Conservation (phyloP, 2,797 vertebrate species). For the Eptatretus atami region DNA sequence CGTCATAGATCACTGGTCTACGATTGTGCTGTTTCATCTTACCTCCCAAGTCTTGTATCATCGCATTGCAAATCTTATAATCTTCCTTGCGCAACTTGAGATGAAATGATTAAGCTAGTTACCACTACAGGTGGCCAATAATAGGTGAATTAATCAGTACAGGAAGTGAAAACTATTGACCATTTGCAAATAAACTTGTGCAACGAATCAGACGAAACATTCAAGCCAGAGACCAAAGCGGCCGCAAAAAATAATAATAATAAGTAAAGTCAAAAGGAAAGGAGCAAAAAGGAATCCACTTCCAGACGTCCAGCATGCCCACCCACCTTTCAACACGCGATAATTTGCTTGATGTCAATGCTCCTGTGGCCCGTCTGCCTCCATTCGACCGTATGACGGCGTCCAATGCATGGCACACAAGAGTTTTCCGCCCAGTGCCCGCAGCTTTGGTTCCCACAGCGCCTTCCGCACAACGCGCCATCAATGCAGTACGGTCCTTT, state of each 20-base stretch:
- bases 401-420: conserved; percentile 53
- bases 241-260: neutral
- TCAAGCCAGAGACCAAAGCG: neutral
- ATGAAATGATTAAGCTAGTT: no score
- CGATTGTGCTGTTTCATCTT: no score
- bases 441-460: conserved; percentile 68
- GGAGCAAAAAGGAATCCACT: neutral
- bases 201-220: neutral
- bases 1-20: no score
- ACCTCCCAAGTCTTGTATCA: no score
- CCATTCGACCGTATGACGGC: conserved; percentile 59
- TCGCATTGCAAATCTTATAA: no score
- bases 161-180: conserved; percentile 1
- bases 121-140: neutral
- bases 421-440: conserved; percentile 38
- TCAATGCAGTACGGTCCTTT: conserved; percentile 38
- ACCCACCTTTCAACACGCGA: conserved; percentile 52
- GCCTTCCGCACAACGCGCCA: conserved; percentile 59
- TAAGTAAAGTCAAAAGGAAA: no score
- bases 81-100: no score
- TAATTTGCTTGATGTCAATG: conserved; percentile 90
- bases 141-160: neutral
- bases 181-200: neutral
- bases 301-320: no score
- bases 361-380: conserved; percentile 60